Conservation (phyloP, 2,797 vertebrate species). For the Thamnophis elegans region DNA sequence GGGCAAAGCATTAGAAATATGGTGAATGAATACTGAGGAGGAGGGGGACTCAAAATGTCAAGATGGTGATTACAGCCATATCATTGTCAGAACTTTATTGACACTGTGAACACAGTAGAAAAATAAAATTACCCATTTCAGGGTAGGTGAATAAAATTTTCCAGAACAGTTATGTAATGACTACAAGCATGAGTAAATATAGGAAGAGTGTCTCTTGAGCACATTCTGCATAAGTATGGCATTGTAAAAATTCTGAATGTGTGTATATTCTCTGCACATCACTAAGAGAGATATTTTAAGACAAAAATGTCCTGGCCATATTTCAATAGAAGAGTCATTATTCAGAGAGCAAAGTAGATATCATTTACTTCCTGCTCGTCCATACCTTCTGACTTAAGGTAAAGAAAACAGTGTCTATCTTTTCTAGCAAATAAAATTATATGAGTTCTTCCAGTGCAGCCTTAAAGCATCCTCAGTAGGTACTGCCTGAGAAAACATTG, state of each 20-base stretch:
- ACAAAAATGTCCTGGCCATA: neutral
- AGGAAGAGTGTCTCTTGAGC: neutral
- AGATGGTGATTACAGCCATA: neutral
- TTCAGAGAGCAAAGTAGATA: neutral
- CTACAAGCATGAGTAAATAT: neutral
- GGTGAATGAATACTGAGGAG: neutral
- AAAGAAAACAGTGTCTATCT: neutral
- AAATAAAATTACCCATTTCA: neutral
- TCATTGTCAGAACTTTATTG: neutral
- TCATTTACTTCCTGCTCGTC: neutral
- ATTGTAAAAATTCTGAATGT: neutral
- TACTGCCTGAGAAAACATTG: neutral
- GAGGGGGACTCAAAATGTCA: neutral
- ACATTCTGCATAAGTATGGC: neutral
- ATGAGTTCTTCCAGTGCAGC: neutral
- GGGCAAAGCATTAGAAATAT: neutral
- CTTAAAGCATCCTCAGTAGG: neutral
- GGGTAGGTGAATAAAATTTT: neutral
- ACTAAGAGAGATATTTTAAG: neutral
- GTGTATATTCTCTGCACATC: neutral
- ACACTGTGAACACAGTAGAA: neutral
- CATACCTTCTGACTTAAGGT: slow-evolving; percentile 1
- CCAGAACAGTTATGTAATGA: neutral
- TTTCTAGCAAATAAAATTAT: neutral
- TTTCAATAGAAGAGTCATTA: neutral